Conservation (phyloP, 2,113 vertebrate species). For the Centropristis striata region DNA sequence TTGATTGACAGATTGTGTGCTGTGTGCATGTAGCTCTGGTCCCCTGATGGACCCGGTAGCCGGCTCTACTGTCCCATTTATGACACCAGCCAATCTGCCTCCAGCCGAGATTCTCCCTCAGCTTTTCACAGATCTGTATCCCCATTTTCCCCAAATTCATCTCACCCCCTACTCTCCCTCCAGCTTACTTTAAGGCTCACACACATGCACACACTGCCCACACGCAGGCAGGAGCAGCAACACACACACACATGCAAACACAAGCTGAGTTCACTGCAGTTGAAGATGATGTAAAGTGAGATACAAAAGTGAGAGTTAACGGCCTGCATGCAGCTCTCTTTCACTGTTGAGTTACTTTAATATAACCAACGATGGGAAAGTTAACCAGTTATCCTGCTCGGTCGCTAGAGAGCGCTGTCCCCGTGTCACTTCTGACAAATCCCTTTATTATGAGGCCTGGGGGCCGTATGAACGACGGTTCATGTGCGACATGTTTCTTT, state of each 20-base stretch:
- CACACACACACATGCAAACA: neutral
- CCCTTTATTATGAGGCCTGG: neutral
- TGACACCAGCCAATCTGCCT: conserved; percentile 86
- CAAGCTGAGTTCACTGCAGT: conserved; percentile 53
- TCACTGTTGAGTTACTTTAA: conserved; percentile 31
- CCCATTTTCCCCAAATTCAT: conserved; percentile 86
- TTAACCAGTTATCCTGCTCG: neutral
- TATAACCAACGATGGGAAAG: conserved; percentile 1
- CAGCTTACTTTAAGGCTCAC: conserved; percentile 60
- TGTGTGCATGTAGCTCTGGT: conserved; percentile 66
- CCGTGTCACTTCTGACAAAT: neutral
- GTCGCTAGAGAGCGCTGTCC: conserved; percentile 79
- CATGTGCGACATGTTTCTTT: conserved; percentile 40
- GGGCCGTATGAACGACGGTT: neutral
- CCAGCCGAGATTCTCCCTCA: conserved; percentile 82
- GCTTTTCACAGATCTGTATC: conserved; percentile 86
- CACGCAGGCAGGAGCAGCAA: conserved; percentile 11
- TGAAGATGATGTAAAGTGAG: conserved; percentile 72
- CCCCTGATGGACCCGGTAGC: conserved; percentile 75
- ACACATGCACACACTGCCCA: conserved; percentile 50
- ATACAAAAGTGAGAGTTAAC: conserved; percentile 52
- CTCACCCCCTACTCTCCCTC: conserved; percentile 64
- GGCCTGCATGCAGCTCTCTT: conserved; percentile 27
- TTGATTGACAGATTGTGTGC: conserved; percentile 88
- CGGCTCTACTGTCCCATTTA: conserved; percentile 81